phyloP scores from a whole-genome alignment of 53 echinoderm and acorn worm species.

The Holothuria leucospilota region DNA sequence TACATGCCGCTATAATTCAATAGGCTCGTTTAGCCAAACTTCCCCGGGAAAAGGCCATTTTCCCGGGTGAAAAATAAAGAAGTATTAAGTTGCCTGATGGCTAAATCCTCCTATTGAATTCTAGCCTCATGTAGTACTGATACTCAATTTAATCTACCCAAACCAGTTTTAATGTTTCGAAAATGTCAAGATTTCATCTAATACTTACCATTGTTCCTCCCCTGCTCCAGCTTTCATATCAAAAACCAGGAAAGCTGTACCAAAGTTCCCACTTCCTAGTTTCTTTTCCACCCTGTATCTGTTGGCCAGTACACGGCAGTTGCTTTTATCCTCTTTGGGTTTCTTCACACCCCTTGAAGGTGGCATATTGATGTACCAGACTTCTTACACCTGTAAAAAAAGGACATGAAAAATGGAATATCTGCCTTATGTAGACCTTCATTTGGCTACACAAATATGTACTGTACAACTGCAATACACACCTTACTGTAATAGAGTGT shows the following conservation, averaged over 20 bases:
- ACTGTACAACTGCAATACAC: not conserved
- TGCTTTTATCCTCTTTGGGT: conserved; percentile 96
- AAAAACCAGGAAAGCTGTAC: conserved; percentile 91
- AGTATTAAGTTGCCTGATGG: no score
- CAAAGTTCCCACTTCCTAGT: conserved; percentile 94
- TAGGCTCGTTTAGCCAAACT: no score
- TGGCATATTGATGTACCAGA: conserved; percentile 73
- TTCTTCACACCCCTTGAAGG: conserved; percentile 97
- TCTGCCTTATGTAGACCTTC: no score
- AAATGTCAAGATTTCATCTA: not conserved
- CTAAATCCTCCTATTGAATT: no score
- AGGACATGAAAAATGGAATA: no score
- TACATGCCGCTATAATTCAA: no score
- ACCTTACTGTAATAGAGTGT: not conserved
- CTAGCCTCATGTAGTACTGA: no score
- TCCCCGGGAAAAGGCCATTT: no score
- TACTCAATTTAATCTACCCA: not conserved
- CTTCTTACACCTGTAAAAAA: not conserved
- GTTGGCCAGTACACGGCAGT: conserved; percentile 93
- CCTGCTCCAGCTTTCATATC: conserved; percentile 94
- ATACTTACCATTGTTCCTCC: conserved; percentile 91
- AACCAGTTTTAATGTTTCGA: not conserved
- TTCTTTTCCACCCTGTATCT: conserved; percentile 96
- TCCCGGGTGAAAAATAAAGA: no score
- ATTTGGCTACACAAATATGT: not conserved